Evolutionary conservation across 2,888 invertebrate species (phyloP).

Genomic region (Uloborus plumipes): DNA sequence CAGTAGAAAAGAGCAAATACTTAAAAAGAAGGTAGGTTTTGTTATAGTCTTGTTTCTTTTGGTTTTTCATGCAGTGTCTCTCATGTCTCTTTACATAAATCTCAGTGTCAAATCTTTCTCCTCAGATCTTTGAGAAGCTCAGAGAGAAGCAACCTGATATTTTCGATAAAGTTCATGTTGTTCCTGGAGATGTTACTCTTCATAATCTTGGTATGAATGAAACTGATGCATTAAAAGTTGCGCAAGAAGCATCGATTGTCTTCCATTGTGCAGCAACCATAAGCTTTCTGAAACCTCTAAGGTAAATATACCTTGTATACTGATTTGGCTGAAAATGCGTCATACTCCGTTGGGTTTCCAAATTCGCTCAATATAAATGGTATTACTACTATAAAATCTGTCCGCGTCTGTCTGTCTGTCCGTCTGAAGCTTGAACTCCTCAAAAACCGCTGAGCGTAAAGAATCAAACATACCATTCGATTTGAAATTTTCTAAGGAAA

Average conservation of each 20-base stretch:
- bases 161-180: slow-evolving; percentile 53
- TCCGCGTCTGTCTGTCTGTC: too few species aligned
- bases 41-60: neutral
- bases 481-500: too few species aligned
- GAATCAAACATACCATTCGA: too few species aligned
- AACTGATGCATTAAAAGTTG: slow-evolving; percentile 71
- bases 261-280: slow-evolving; percentile 75
- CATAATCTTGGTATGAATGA: slow-evolving; percentile 61
- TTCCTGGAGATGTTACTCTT: slow-evolving; percentile 67
- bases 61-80: neutral
- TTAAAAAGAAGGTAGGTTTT: slow-evolving; percentile 81
- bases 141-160: slow-evolving; percentile 37
- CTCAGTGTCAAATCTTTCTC: neutral
- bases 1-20: slow-evolving; percentile 79
- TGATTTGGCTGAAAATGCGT: neutral
- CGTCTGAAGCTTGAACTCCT: too few species aligned
- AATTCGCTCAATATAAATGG: too few species aligned
- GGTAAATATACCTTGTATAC: slow-evolving; percentile 67
- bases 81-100: neutral
- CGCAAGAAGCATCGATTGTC: slow-evolving; percentile 72
- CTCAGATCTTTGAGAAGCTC: slow-evolving; percentile 36
- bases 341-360: too few species aligned
- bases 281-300: slow-evolving; percentile 74
- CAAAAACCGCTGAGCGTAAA: too few species aligned
- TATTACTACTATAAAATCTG: too few species aligned